These are phyloP conservation scores for Cercopithecus mona DNA, from an alignment of 2,113 vertebrate species.

Conservation along the genomic window DNA sequence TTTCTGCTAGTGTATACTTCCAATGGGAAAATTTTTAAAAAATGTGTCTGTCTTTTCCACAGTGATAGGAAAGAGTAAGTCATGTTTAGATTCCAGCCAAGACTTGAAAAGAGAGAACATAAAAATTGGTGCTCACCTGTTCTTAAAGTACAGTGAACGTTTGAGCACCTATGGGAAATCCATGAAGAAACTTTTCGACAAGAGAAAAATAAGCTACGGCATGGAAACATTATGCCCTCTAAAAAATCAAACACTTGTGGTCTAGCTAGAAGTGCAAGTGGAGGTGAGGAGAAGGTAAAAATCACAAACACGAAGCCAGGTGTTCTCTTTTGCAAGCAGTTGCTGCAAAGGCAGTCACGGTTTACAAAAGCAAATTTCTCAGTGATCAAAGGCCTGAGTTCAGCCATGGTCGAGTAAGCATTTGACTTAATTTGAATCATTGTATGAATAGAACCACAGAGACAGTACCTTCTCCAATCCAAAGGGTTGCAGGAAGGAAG, in stretches of 20 bases:
- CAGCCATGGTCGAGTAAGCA: neutral
- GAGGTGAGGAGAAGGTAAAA: neutral
- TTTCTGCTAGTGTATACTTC: neutral
- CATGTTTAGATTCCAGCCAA: neutral
- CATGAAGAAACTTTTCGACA: neutral
- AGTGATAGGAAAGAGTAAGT: neutral
- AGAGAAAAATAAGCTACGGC: neutral
- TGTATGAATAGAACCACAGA: neutral
- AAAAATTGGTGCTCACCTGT: neutral
- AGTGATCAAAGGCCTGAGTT: neutral
- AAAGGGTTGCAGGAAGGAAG: neutral
- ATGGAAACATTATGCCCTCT: neutral
- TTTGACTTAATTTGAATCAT: neutral
- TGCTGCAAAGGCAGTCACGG: neutral
- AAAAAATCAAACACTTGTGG: neutral
- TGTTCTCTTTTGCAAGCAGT: neutral
- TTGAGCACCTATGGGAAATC: neutral
- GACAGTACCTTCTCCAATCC: neutral
- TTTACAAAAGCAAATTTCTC: slow-evolving; percentile 8
- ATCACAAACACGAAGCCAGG: neutral
- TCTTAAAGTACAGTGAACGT: neutral
- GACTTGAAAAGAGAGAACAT: neutral
- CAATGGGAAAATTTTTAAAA: neutral
- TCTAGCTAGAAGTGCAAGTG: neutral
- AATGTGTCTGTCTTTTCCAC: neutral